These are phyloP conservation scores for Megalops cyprinoides DNA, from an alignment of 2,797 vertebrate genomes.

Conservation along the genomic window DNA sequence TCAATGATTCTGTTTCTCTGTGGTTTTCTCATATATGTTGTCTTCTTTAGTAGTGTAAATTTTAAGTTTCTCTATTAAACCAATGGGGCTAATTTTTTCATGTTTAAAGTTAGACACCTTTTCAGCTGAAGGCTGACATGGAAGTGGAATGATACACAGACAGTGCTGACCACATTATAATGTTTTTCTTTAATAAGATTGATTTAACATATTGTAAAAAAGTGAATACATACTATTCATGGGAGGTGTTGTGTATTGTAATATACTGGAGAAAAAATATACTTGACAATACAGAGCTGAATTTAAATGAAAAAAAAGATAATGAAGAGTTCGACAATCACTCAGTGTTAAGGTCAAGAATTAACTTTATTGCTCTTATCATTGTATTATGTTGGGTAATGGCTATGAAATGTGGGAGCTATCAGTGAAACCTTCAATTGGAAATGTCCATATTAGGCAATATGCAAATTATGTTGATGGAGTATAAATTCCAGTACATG, in stretches of 20 bases:
- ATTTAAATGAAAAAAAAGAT: constrained; percentile 53
- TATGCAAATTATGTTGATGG: constrained; percentile 78
- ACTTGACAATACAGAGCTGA: constrained; percentile 45
- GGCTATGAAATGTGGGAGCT: constrained; percentile 65
- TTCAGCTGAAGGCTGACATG: no score
- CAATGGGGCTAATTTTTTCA: not conserved
- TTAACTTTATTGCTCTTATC: constrained; percentile 76
- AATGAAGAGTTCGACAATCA: constrained; percentile 49
- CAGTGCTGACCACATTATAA: no score
- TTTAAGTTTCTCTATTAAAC: not conserved
- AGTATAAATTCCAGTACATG: constrained; percentile 73
- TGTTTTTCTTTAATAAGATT: no score
- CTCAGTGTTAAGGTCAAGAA: constrained; percentile 71
- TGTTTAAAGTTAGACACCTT: no score
- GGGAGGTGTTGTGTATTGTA: no score
- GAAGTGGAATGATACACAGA: not conserved
- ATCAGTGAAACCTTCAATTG: constrained; percentile 76
- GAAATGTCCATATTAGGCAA: constrained; percentile 80
- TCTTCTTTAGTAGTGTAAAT: not conserved
- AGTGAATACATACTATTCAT: no score
- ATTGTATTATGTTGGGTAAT: constrained; percentile 65
- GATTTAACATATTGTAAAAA: no score
- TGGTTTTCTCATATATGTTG: not conserved
- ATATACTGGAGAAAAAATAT: not conserved
- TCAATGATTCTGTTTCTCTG: no score